Evolutionary conservation across 92 coral and sea anemone species (phyloP).

Genomic region (Umimayanthus kanabou): DNA sequence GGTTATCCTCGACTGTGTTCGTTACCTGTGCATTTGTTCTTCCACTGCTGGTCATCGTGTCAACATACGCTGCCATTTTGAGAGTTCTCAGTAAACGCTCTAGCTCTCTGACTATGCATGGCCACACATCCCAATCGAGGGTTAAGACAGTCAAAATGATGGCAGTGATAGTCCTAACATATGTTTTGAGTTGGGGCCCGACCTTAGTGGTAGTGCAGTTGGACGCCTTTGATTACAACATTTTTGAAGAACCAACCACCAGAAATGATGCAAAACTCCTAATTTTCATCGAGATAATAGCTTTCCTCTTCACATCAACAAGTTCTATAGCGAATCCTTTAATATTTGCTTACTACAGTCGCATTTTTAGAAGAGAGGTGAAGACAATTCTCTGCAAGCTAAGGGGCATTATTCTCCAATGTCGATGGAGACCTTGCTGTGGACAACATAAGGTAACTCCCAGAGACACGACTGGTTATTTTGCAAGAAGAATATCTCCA

Average conservation of each 20-base stretch:
- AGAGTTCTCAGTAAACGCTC: not conserved
- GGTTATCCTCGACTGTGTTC: not conserved
- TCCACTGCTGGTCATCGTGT: not conserved
- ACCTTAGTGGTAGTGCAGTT: not conserved
- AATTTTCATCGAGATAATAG: not conserved
- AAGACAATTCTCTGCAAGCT: not conserved
- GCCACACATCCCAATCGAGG: not conserved
- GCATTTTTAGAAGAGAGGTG: constrained; percentile 8
- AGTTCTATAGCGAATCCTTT: constrained; percentile 9
- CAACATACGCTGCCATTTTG: not conserved
- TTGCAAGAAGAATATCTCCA: not conserved
- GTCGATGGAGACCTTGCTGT: not conserved
- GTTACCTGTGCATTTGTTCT: not conserved
- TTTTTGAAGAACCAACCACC: not conserved
- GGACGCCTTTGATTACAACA: not conserved
- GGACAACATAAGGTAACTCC: not conserved
- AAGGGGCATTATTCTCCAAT: not conserved
- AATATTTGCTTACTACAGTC: constrained; percentile 15
- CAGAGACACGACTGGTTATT: not conserved
- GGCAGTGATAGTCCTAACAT: not conserved
- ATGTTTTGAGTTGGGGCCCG: constrained; percentile 21
- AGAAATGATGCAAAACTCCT: too few relatives aligned
- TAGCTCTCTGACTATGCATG: not conserved
- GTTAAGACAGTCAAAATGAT: constrained; percentile 23
- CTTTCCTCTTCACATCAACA: constrained; percentile 2